phyloP scores from a whole-genome alignment of 1,140 invertebrate species.

The Drosophila chauvacae region DNA sequence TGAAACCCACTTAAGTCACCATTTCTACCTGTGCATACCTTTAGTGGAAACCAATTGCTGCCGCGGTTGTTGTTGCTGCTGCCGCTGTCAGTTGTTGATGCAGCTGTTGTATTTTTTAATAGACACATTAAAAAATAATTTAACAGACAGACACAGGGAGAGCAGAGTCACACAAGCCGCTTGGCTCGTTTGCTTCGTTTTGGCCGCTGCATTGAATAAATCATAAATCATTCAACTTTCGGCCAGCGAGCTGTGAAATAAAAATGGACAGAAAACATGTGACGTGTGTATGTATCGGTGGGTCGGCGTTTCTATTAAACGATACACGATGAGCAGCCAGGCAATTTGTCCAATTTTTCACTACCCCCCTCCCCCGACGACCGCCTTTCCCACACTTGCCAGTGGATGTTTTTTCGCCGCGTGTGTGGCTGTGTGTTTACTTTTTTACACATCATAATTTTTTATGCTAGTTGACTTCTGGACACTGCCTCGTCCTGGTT shows the following conservation, averaged over 20 bases:
- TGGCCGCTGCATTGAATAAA: slow-evolving; percentile 72
- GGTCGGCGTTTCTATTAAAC: slow-evolving; percentile 68
- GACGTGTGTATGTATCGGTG: slow-evolving; percentile 34
- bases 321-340: slow-evolving; percentile 72
- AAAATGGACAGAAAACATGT: slow-evolving; percentile 61
- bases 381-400: background rate
- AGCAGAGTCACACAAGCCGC: slow-evolving; percentile 20
- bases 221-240: slow-evolving; percentile 79
- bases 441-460: slow-evolving; percentile 80
- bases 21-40: slow-evolving; percentile 14
- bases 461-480: slow-evolving; percentile 81
- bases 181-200: slow-evolving; percentile 18
- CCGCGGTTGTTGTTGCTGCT: slow-evolving; percentile 20
- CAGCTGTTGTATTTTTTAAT: slow-evolving; percentile 80
- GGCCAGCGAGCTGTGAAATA: slow-evolving; percentile 58
- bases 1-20: too few relatives aligned
- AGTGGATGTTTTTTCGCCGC: slow-evolving; percentile 25
- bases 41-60: slow-evolving; percentile 11
- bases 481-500: slow-evolving; percentile 56
- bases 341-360: slow-evolving; percentile 58
- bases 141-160: slow-evolving; percentile 58
- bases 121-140: slow-evolving; percentile 82
- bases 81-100: slow-evolving; percentile 56
- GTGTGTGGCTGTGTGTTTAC: slow-evolving; percentile 30
- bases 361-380: slow-evolving; percentile 4